These are phyloP conservation scores for Hermaeophaga mercurialis DNA, from an alignment of 2,888 invertebrate genomes.

Conservation along the genomic window DNA sequence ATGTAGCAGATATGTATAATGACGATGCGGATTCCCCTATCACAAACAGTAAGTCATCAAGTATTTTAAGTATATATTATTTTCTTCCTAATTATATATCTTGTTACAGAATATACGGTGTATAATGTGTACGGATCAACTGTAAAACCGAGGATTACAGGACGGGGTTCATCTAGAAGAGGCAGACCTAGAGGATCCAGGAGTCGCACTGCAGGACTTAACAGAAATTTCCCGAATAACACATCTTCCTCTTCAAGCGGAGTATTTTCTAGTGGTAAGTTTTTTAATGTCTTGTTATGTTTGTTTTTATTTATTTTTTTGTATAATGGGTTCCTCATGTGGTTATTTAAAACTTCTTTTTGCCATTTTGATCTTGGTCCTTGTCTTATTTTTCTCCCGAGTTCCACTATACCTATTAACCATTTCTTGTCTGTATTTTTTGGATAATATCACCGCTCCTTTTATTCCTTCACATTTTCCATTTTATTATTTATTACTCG, in stretches of 20 bases:
- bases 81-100: too few relatives aligned
- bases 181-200: slow-evolving; percentile 72
- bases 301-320: too few relatives aligned
- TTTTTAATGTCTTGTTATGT: too few relatives aligned
- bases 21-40: slow-evolving; percentile 53
- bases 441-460: too few relatives aligned
- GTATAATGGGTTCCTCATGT: neutral
- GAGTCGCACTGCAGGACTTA: slow-evolving; percentile 60
- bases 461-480: too few relatives aligned
- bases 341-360: too few relatives aligned
- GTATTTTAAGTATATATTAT: too few relatives aligned
- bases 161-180: slow-evolving; percentile 68
- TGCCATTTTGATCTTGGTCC: too few relatives aligned
- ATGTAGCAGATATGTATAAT: slow-evolving; percentile 47
- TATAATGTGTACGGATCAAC: slow-evolving; percentile 54
- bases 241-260: slow-evolving; percentile 30
- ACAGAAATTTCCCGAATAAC: slow-evolving; percentile 41
- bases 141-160: slow-evolving; percentile 57
- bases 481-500: too few relatives aligned
- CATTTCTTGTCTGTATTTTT: too few relatives aligned
- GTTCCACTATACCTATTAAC: too few relatives aligned
- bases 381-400: too few relatives aligned
- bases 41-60: slow-evolving; percentile 52
- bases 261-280: slow-evolving; percentile 37
- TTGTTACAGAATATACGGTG: slow-evolving; percentile 50